phyloP scores from a whole-genome alignment of 2,797 vertebrate genomes.

The Bovichtus variegatus region DNA sequence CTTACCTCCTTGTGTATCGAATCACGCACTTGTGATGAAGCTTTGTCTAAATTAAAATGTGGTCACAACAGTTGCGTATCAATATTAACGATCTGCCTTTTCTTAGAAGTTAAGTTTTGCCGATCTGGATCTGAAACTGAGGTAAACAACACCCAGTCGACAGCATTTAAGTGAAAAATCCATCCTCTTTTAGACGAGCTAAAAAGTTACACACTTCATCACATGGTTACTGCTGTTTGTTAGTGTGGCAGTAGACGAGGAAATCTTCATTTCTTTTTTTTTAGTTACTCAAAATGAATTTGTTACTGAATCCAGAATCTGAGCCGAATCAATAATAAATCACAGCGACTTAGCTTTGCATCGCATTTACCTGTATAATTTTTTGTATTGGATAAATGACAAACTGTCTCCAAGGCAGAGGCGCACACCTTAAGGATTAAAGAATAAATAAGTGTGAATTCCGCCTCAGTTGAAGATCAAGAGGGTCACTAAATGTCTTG shows the following conservation, averaged over 20 bases:
- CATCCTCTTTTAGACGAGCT: not conserved
- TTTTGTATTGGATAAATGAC: not conserved
- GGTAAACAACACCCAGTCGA: not conserved
- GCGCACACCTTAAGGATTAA: not conserved
- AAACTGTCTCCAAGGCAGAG: not conserved
- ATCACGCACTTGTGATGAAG: not conserved
- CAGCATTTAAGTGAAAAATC: slow-evolving; percentile 3
- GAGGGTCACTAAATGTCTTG: slow-evolving; percentile 47
- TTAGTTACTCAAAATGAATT: slow-evolving; percentile 12
- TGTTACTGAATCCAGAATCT: slow-evolving; percentile 1
- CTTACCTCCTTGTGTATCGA: slow-evolving; percentile 7
- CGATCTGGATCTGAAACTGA: not conserved
- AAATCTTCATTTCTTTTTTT: too few relatives aligned
- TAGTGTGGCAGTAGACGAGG: not conserved
- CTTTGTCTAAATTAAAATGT: slow-evolving; percentile 17
- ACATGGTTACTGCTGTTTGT: not conserved
- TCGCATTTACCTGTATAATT: not conserved
- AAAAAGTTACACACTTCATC: not conserved
- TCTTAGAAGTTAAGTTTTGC: slow-evolving; percentile 9
- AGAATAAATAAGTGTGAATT: slow-evolving; percentile 7
- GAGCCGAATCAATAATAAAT: slow-evolving; percentile 8
- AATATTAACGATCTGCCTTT: not conserved
- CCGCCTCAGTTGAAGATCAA: slow-evolving; percentile 15
- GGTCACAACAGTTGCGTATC: not conserved
- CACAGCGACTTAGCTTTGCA: not conserved